These are phyloP conservation scores for Atrina japonica DNA, from an alignment of 2,888 invertebrate genomes.

Conservation along the genomic window DNA sequence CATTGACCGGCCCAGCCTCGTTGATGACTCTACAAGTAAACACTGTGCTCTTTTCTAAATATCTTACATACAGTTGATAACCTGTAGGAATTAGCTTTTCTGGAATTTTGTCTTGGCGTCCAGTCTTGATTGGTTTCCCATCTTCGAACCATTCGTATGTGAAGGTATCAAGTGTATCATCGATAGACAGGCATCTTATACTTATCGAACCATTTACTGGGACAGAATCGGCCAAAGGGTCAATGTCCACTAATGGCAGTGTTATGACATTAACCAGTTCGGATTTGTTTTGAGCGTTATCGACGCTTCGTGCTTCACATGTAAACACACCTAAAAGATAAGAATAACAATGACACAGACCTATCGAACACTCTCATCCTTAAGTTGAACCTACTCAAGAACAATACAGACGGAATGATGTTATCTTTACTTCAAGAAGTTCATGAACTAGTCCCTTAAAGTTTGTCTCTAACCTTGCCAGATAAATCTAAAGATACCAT, in stretches of 20 bases:
- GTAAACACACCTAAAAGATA: conserved; percentile 64
- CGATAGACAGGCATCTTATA: conserved; percentile 68
- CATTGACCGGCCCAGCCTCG: conserved; percentile 62
- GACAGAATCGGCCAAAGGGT: conserved; percentile 64
- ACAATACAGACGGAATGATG: too few species aligned
- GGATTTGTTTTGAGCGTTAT: conserved; percentile 51
- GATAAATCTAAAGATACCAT: too few species aligned
- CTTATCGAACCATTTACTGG: conserved; percentile 49
- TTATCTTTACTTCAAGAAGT: too few species aligned
- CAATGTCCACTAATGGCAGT: conserved; percentile 67
- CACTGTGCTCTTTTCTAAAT: conserved; percentile 48
- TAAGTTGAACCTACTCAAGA: too few species aligned
- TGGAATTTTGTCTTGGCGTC: conserved; percentile 42
- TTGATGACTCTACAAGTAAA: conserved; percentile 73
- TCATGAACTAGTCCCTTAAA: too few species aligned
- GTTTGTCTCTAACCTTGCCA: too few species aligned
- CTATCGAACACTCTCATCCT: too few species aligned
- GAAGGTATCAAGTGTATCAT: conserved; percentile 65
- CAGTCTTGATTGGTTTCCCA: conserved; percentile 44
- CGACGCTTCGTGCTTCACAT: conserved; percentile 65
- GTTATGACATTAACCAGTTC: conserved; percentile 66
- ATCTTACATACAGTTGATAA: conserved; percentile 61
- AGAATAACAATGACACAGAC: too few species aligned
- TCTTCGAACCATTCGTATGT: conserved; percentile 64
- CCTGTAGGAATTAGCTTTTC: conserved; percentile 73